Evolutionary conservation across 2,797 vertebrate species (phyloP), one percentile per base, ranked within the genome.

Genomic region (Sternotherus odoratus): DNA sequence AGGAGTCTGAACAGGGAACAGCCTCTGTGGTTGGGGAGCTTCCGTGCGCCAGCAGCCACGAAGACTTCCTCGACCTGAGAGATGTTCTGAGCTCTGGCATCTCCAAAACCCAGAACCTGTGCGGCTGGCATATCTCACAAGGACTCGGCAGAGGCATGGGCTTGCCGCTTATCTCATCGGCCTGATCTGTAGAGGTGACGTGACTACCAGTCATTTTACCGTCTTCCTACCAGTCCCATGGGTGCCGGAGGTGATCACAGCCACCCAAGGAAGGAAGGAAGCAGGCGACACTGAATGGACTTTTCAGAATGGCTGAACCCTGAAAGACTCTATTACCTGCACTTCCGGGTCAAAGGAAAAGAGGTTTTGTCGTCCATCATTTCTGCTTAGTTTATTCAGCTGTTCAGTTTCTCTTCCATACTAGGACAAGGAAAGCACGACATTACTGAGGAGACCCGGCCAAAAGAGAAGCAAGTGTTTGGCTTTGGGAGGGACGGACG

Each of bases 361-460:
- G 83, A 99, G 98, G 96, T 99, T 99, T 94, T 99, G 99, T 96
- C 99, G 98, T 96, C 99, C 98, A 74, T 99, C 99, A 12, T 98
- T 99, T 96, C 99, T 98, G 98, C 98, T 99, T 89, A 99, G 98
- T 97, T 99, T 99, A 97, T 99, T 99, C 92, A 99, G 97, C 94
- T 99, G 99, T 86, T 99, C 99, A 1, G 99, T 99, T 98, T 99
- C 99, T 98, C 99, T 98, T 93, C 98, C 98, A 0, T 99, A 99
- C 99, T 99, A 97, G 85, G 77, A 98, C 63, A 94, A 96, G 91
- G 86, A 93, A 95, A 72, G 83, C 84, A 95, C 8, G 79, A 63
- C 13, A 12, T 94, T 93, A 95, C 46, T 74, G 77, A 28, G 49
- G n/a, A 56, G 78, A 36, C 50, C 51, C 36, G 43, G 84, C 26